phyloP scores from a whole-genome alignment of 2,888 invertebrate genomes.

The Chorisops tibialis region DNA sequence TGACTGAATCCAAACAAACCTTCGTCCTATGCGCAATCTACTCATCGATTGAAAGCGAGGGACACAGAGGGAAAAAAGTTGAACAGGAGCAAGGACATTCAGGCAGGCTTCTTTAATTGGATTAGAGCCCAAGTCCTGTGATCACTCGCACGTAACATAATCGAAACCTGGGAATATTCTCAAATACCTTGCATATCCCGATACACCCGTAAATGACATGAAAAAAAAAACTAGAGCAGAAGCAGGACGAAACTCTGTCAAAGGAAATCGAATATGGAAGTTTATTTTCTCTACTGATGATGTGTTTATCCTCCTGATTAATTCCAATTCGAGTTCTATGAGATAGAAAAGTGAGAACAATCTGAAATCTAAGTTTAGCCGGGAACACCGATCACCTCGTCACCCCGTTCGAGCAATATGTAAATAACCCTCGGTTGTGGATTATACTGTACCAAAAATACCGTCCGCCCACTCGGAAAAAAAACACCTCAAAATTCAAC shows the following conservation, averaged over 20 bases:
- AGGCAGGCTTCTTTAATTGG: not conserved
- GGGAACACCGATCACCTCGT: no score
- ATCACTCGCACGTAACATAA: not conserved
- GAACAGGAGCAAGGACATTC: no score
- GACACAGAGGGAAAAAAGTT: no score
- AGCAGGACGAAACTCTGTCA: not conserved
- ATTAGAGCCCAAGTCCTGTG: not conserved
- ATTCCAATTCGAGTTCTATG: not conserved
- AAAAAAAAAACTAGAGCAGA: not conserved
- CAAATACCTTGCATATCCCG: not conserved
- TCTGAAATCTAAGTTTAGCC: no score
- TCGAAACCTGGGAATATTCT: not conserved
- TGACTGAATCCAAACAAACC: no score
- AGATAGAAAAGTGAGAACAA: not conserved
- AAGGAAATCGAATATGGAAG: not conserved
- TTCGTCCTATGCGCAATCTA: no score
- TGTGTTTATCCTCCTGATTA: constrained; percentile 4
- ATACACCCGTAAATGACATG: not conserved
- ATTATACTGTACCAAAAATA: no score
- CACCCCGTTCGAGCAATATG: no score
- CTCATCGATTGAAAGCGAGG: no score
- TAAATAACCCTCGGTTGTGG: no score
- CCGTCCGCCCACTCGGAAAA: no score
- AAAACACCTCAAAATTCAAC: no score
- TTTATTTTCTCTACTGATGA: not conserved